Conservation (phyloP, 2,113 vertebrate species). For the Irena cyanogastra region DNA sequence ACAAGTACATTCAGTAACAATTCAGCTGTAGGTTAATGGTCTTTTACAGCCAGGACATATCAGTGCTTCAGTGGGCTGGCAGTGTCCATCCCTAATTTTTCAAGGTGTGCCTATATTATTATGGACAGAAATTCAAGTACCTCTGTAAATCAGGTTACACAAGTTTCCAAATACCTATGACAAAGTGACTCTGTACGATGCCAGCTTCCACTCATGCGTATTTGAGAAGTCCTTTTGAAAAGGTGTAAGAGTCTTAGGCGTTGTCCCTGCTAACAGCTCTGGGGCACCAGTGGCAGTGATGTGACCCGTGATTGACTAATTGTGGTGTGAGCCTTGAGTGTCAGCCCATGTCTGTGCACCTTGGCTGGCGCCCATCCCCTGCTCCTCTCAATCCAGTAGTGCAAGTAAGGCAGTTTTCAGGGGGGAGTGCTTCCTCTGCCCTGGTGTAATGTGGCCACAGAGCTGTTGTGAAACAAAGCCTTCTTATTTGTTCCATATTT, state of each 20-base stretch:
- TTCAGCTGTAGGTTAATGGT: not conserved
- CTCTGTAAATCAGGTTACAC: not conserved
- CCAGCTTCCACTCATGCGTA: rapidly evolving
- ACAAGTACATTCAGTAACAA: not conserved
- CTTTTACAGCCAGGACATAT: not conserved
- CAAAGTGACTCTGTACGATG: not conserved
- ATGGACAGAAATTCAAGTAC: not conserved
- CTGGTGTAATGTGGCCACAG: not conserved
- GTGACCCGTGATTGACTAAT: not conserved
- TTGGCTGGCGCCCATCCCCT: rapidly evolving
- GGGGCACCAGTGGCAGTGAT: rapidly evolving
- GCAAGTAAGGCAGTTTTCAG: not conserved
- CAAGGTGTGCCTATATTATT: not conserved
- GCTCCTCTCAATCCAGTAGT: not conserved
- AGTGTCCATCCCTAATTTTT: not conserved
- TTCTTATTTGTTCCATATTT: not conserved
- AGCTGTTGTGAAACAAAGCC: not conserved
- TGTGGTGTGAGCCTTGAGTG: not conserved
- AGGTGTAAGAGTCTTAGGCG: rapidly evolving
- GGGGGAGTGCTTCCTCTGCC: not conserved
- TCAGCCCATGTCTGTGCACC: not conserved
- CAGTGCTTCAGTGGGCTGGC: not conserved
- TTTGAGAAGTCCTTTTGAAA: not conserved
- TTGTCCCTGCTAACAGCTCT: not conserved
- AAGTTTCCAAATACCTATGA: not conserved